Evolutionary conservation across 2,113 vertebrate genomes (phyloP).

Genomic region (Rhagologus leucostigma): DNA sequence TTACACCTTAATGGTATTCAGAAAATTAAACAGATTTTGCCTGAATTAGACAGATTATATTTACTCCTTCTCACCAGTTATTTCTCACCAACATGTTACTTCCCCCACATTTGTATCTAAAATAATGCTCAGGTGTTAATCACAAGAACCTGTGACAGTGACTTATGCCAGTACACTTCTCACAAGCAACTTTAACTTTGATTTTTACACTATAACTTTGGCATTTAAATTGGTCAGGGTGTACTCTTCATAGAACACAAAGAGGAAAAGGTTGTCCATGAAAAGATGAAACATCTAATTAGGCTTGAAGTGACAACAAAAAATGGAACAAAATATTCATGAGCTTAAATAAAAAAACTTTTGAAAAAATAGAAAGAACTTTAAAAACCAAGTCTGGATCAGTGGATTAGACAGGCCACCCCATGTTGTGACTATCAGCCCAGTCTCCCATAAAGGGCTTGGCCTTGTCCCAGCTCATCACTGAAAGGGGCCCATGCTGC

Average conservation of each 20-base stretch:
- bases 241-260: background rate
- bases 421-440: background rate
- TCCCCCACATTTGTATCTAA: background rate
- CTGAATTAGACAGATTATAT: background rate
- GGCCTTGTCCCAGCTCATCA: background rate
- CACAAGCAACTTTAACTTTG: background rate
- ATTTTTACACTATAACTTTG: background rate
- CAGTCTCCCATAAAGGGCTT: background rate
- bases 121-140: conserved; percentile 13
- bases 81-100: background rate
- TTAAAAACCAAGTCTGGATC: background rate
- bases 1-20: background rate
- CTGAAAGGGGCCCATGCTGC: background rate
- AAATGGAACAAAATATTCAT: background rate
- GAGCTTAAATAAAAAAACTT: background rate
- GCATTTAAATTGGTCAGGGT: background rate
- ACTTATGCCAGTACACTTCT: background rate
- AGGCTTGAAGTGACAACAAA: background rate
- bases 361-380: background rate
- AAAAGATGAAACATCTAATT: background rate
- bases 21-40: background rate
- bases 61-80: conserved; percentile 1
- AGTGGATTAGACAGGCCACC: background rate
- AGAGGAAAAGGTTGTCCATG: background rate
- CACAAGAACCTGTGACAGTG: background rate